phyloP scores from a whole-genome alignment of 2,113 vertebrate genomes.

The Sula dactylatra region DNA sequence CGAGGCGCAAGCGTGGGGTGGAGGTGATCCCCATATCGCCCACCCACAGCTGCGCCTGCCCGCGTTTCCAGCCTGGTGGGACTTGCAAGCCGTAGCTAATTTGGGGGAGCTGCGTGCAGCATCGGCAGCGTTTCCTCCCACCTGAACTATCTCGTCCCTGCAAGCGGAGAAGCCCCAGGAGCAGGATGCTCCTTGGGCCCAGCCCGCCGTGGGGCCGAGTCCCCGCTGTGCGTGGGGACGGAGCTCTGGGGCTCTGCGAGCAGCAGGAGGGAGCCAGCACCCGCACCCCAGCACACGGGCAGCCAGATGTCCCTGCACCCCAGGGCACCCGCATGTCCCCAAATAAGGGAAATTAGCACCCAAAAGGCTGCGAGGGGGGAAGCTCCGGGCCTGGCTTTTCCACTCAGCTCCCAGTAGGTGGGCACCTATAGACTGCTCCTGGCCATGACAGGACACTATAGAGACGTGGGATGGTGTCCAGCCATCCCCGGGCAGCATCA shows the following conservation, averaged over 20 bases:
- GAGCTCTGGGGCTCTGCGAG: background rate
- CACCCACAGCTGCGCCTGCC: background rate
- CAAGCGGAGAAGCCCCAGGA: background rate
- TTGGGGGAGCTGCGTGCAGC: background rate
- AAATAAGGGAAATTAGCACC: background rate
- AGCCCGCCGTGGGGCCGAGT: no score
- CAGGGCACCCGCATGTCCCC: background rate
- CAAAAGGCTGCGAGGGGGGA: background rate
- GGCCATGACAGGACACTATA: background rate
- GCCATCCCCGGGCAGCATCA: background rate
- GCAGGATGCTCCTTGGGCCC: background rate
- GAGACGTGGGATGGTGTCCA: background rate
- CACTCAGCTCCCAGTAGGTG: background rate
- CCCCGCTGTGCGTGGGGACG: rapidly evolving
- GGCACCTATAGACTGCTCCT: background rate
- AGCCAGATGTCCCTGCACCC: background rate
- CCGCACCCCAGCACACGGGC: no score
- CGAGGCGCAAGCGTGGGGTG: background rate
- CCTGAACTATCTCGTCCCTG: background rate
- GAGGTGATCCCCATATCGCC: background rate
- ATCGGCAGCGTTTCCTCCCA: background rate
- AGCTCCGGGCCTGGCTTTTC: background rate
- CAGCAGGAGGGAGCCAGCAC: background rate
- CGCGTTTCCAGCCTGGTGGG: background rate
- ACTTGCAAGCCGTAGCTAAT: rapidly evolving